Base-by-base conservation (phyloP, 1,140 invertebrate species). In the Physella acuta region DNA sequence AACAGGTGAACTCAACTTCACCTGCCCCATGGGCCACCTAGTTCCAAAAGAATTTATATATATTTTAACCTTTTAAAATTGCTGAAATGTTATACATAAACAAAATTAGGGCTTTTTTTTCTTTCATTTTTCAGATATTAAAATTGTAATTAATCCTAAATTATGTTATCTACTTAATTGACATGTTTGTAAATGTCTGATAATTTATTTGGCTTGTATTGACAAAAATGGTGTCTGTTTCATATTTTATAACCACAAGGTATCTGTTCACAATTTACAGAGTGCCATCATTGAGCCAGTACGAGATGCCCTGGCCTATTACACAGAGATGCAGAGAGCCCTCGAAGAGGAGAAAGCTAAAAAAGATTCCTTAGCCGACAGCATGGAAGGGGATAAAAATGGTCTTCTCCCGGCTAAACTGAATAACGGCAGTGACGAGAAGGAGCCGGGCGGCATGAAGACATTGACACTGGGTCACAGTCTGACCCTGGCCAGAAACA, bases 281-380 rank as follows among this genome's bases (percentile, higher is more conserved):
- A 88, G 85, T 4, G 80, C 90, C 69, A 90, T 90, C 79, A 88
- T 88, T 70, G 84, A 85, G 60, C 90, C 88, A 26, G 90, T 87
- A 53, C 85, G 86, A 70, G 86, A 88, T 61, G 89, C 90, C 2
- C 81, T 91, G 69, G 89, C 90, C 62, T 88, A 92, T 82, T 88
- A 91, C 82, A 81, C 80, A 70, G 79, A 83, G 20, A 83, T 83
- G 81, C 80, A 83, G 65, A 76, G 78, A 33, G 79, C 80, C 1
- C 68, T 82, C 24, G 80, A 83, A 61, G 82, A 83, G 39, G 80
- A 79, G 55, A 80, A 81, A 55, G 74, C 73, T 44, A 80, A 78
- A 39, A 73, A 72, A 49, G 73, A 73, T 28, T 68, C 65, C 1
- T n/a, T 59, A 24, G 20, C 24, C 1, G 65, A 68, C 30, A 31